Base-by-base conservation (phyloP, 2,888 invertebrate species). In the Odontocerum albicorne region DNA sequence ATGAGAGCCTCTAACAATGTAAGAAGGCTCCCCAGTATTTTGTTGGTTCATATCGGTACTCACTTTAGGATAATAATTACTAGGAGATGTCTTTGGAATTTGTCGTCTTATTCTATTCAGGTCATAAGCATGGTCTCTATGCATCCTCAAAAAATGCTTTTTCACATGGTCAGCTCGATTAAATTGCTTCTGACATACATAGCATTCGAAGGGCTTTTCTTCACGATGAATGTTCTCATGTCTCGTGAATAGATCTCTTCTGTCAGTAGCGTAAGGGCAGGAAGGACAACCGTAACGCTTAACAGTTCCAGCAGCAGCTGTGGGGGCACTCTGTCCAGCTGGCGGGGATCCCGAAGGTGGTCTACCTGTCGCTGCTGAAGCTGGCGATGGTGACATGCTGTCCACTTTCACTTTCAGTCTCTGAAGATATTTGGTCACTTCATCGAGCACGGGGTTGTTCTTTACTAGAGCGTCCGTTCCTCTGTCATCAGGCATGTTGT, bases 81-180 rank as follows among this genome's bases (percentile, higher is more conserved):
- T 80, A 56, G 77, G 83, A 66, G 77, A 80, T 65, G 77, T 82
- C 65, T 84, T 82, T 58, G 79, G 79, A 42, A 78, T 74, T 63
- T 86, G 81, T 61, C 85, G 80, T 53, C 90, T 78, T 66, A 92
- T 92, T 67, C 88, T 84, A 65, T 90, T 88, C 54, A 92, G 77
- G 67, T 94, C 93, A 70, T 94, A 95, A 1, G 87, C 86, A 68
- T 92, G 87, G 65, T 93, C 94, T 36, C 93, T 83, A 68, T 95
- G 94, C 91, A 95, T 94, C 63, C 94, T 81, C 62, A 92, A 76
- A 67, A 94, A 94, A 72, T 95, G 94, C 67, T 95, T 95, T 73
- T 95, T 95, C 39, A 95, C 94, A 70, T 95, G 94, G 72, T 95
- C 94, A 32, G 94, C 94, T 46, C 94, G 82, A 72, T 94, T 95